Conservation (phyloP, 2,797 vertebrate species). For the Aselliscus stoliczkanus region DNA sequence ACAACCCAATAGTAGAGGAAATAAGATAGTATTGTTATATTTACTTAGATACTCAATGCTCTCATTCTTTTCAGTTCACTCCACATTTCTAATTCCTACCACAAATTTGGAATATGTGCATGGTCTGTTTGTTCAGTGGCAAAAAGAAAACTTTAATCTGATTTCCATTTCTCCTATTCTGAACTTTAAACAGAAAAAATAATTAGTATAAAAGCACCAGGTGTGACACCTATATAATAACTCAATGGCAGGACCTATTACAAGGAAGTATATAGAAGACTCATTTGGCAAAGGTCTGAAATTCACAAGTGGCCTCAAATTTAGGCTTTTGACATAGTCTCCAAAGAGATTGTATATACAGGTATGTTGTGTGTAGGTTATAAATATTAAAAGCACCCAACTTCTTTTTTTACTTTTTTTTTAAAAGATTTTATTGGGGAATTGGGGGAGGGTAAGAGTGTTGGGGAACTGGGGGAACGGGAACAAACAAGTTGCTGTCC, state of each 20-base stretch:
- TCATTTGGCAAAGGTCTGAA: neutral
- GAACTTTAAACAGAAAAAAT: neutral
- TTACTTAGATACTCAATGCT: neutral
- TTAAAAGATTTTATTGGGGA: too few species aligned
- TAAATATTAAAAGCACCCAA: neutral
- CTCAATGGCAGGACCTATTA: neutral
- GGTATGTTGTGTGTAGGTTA: neutral
- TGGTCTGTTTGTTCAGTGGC: neutral
- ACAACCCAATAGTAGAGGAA: neutral
- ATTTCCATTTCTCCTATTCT: conserved; percentile 7
- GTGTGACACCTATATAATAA: neutral
- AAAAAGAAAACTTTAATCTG: neutral
- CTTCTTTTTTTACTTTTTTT: too few species aligned
- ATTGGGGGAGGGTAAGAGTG: too few species aligned
- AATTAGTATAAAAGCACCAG: neutral
- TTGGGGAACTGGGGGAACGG: too few species aligned
- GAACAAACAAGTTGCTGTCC: too few species aligned
- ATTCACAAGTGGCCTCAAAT: neutral
- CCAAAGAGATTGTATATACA: neutral
- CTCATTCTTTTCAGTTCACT: neutral
- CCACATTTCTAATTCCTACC: neutral
- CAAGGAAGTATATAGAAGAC: neutral
- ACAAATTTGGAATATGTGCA: neutral
- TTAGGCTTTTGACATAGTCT: neutral
- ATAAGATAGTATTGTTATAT: neutral